These are phyloP conservation scores for Eupeodes luniger DNA, from an alignment of 2,888 invertebrate species.

Conservation along the genomic window DNA sequence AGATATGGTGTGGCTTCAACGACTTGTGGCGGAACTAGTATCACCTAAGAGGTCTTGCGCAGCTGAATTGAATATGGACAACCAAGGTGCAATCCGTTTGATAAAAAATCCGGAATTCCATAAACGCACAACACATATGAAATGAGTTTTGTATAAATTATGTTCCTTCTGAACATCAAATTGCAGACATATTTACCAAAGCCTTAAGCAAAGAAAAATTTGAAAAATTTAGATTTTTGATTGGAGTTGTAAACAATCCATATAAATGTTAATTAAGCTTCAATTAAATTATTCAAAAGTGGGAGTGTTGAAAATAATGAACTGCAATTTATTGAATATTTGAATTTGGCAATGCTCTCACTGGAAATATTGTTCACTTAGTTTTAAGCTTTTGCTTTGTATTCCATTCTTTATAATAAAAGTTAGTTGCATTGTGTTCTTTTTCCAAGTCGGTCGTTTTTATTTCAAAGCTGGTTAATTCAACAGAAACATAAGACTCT, in stretches of 20 bases:
- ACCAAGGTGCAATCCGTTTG: conserved; percentile 52
- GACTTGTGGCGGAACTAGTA: conserved; percentile 14
- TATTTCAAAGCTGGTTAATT: no score
- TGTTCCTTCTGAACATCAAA: conserved; percentile 51
- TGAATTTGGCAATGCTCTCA: no score
- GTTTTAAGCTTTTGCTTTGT: no score
- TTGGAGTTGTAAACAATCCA: background rate
- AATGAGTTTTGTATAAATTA: conserved; percentile 46
- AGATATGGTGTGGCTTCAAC: conserved; percentile 55
- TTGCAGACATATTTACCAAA: conserved; percentile 13
- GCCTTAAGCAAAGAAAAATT: conserved; percentile 1
- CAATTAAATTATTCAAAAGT: background rate
- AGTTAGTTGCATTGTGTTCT: background rate
- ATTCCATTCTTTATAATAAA: background rate
- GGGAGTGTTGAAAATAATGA: background rate
- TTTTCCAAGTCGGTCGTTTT: no score
- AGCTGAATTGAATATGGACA: conserved; percentile 40
- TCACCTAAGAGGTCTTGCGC: background rate
- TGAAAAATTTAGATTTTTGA: background rate
- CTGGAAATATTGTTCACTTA: no score
- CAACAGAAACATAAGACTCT: no score
- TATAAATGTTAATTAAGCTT: background rate
- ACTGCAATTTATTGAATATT: no score
- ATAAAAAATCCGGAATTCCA: conserved; percentile 68
- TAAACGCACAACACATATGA: conserved; percentile 66